Evolutionary conservation across 2,888 invertebrate genomes (phyloP), one percentile per base, ranked within the genome.

Genomic region (Serrognathus titanus): DNA sequence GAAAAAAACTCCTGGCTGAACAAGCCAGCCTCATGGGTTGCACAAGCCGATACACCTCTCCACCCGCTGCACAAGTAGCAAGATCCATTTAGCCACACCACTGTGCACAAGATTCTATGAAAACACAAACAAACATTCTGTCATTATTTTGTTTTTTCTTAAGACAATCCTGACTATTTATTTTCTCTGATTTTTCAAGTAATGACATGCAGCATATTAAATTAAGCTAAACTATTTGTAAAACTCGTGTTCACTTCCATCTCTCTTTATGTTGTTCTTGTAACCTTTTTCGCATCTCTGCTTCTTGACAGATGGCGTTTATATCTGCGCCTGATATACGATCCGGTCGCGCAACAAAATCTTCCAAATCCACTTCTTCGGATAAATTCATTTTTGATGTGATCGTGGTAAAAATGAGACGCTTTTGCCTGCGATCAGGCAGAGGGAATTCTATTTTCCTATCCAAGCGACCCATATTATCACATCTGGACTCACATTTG

Each of bases 271-370:
- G 74, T 98, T 98, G 75, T 97, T 98, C 76, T 99, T 99, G 82
- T 99, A 99, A 38, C 97, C 99, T 77, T 99, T 99, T 76, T 99
- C 99, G 98, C 99, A 99, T 99, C 66, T 99, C 99, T 59, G 99
- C 99, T 84, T 99, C 99, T 79, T 99, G 99, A 75, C 98, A 98
- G 73, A 99, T 99, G 51, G 99, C 97, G 79, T 99, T 99, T 70
- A 99, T 98, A 73, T 99, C 99, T 16, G 99, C 99, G 20, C 99
- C 98, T 48, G 97, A 97, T 69, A 99, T 97, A 78, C 95, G 93
- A 77, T 99, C 99, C 1, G 99, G 98, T 12, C 99, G 84, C 9
- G 98, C 97, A 1, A 99, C 97, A 78, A 95, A 99, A 80, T 99
- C 99, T 75, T 99, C 99, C 51, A 99, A 80, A 78, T 99, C 99